These are phyloP conservation scores for Lepidocyrtoides sp. DNA, from an alignment of 2,888 invertebrate species.

Conservation along the genomic window DNA sequence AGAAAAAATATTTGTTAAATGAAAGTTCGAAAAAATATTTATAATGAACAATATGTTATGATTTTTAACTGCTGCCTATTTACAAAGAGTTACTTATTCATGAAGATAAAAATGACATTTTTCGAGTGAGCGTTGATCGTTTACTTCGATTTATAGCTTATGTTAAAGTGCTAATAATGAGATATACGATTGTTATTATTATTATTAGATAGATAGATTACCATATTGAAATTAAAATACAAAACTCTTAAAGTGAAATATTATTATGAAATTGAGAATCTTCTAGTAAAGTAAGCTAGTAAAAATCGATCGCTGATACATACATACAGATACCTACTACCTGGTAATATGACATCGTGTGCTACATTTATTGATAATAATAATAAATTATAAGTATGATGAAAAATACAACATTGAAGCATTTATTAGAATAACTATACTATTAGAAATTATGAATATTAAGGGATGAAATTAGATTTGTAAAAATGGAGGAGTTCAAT, in stretches of 20 bases:
- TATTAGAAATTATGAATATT: background rate
- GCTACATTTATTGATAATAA: slow-evolving; percentile 43
- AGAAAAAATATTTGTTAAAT: too few species aligned
- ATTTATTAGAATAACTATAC: background rate
- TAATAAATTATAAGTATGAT: background rate
- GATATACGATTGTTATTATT: background rate
- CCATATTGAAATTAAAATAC: background rate
- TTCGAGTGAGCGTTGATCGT: slow-evolving; percentile 68
- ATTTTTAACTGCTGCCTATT: background rate
- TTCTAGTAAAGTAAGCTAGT: background rate
- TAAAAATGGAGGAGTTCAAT: too few species aligned
- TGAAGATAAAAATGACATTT: background rate
- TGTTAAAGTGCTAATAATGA: background rate
- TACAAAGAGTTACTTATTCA: too few species aligned
- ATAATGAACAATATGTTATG: background rate
- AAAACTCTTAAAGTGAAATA: background rate
- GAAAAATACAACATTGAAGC: background rate
- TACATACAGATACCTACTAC: too few species aligned
- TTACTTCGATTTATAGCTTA: slow-evolving; percentile 1
- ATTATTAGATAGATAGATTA: background rate
- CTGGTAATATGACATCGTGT: slow-evolving; percentile 14
- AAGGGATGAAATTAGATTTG: too few species aligned
- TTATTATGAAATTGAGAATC: too few species aligned
- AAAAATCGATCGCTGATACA: too few species aligned
- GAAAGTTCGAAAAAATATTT: too few species aligned